Conservation (phyloP, 2,888 invertebrate species). For the Busseola fusca region DNA sequence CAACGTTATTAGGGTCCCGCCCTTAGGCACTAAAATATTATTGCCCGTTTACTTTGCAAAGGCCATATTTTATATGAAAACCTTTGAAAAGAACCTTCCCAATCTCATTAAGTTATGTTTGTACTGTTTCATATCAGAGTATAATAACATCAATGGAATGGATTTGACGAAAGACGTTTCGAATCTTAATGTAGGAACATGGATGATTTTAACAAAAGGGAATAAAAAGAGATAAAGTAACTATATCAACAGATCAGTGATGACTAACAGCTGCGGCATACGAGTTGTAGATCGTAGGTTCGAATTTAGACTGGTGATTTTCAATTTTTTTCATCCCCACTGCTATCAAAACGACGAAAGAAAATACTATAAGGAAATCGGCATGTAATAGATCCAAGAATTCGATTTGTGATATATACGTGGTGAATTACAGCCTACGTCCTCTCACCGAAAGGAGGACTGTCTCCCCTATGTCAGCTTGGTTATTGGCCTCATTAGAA, state of each 20-base stretch:
- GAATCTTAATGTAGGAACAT: constrained; percentile 6
- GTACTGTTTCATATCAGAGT: constrained; percentile 19
- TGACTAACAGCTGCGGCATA: no score
- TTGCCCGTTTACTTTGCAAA: constrained; percentile 56
- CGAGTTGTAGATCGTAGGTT: no score
- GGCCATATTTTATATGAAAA: constrained; percentile 58
- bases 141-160: constrained; percentile 34
- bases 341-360: no score
- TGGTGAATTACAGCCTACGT: no score
- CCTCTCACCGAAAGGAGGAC: no score
- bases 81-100: constrained; percentile 47
- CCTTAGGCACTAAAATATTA: constrained; percentile 60
- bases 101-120: constrained; percentile 48
- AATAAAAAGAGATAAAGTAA: no score
- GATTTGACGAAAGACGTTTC: constrained; percentile 19
- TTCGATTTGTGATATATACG: no score
- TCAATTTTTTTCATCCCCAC: no score
- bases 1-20: constrained; percentile 57
- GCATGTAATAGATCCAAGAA: no score
- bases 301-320: no score
- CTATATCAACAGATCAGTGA: no score
- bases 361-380: no score
- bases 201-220: constrained; percentile 1
- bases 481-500: neutral
- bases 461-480: neutral